These are phyloP conservation scores for Prunella fulvescens DNA, from an alignment of 2,113 vertebrate genomes.

Conservation along the genomic window DNA sequence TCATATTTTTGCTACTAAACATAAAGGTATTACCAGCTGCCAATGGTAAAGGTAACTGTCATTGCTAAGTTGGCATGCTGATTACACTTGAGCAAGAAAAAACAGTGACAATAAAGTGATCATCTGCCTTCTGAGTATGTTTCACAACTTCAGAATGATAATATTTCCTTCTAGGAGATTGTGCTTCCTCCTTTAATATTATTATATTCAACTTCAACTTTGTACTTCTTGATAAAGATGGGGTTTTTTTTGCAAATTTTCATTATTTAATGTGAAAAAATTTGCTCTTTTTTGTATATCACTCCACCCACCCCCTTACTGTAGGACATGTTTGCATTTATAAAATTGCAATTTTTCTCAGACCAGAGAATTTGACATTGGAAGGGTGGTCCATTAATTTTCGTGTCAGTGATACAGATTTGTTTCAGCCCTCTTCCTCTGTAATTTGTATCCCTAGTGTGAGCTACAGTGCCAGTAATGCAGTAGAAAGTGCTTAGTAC, in stretches of 20 bases:
- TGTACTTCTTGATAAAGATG: neutral
- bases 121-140: neutral
- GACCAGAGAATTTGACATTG: neutral
- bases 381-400: neutral
- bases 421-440: neutral
- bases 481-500: neutral
- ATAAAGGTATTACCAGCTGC: neutral
- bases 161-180: neutral
- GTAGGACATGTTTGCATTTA: neutral
- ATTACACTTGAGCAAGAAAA: neutral
- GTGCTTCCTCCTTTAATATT: neutral
- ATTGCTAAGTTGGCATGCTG: neutral
- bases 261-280: neutral
- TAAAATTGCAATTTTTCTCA: neutral
- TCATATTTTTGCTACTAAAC: neutral
- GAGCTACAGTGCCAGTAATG: neutral
- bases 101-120: neutral
- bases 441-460: neutral
- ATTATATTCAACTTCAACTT: neutral
- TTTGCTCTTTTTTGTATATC: neutral
- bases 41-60: neutral
- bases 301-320: accelerated
- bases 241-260: neutral
- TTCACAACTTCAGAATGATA: neutral
- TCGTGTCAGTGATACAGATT: neutral